phyloP scores from a whole-genome alignment of 2,797 vertebrate species.

The Alauda arvensis region DNA sequence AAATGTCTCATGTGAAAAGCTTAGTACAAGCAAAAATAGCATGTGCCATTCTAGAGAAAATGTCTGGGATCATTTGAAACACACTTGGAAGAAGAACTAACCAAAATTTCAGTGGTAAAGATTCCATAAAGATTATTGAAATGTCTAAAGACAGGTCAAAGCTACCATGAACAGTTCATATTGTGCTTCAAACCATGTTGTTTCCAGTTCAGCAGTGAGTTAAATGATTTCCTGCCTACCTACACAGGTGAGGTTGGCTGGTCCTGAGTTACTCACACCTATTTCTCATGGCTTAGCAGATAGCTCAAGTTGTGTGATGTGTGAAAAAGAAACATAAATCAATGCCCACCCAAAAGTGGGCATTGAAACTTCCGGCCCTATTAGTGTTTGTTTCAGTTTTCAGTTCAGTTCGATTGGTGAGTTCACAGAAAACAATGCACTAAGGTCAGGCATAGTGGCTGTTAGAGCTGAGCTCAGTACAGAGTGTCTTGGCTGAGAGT shows the following conservation, averaged over 20 bases:
- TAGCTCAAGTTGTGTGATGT: background rate
- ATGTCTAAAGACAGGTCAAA: background rate
- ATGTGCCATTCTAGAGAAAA: background rate
- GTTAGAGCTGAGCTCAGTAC: background rate
- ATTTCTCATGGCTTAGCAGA: background rate
- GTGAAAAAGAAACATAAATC: background rate
- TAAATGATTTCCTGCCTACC: background rate
- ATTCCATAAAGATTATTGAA: background rate
- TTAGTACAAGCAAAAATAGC: background rate
- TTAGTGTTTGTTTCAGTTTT: background rate
- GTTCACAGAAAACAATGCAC: background rate
- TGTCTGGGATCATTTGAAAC: background rate
- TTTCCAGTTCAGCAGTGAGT: background rate
- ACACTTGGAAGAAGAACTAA: background rate
- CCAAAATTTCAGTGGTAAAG: background rate
- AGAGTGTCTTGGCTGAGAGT: background rate
- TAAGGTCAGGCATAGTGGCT: background rate
- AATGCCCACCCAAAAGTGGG: background rate
- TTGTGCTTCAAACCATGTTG: background rate
- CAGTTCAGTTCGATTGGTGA: background rate
- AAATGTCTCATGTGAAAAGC: background rate
- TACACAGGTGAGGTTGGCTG: background rate
- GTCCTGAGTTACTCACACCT: background rate
- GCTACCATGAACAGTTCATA: background rate
- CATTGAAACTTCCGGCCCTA: background rate